phyloP scores from a whole-genome alignment of 1,140 invertebrate species.

The Oedothorax gibbosus region DNA sequence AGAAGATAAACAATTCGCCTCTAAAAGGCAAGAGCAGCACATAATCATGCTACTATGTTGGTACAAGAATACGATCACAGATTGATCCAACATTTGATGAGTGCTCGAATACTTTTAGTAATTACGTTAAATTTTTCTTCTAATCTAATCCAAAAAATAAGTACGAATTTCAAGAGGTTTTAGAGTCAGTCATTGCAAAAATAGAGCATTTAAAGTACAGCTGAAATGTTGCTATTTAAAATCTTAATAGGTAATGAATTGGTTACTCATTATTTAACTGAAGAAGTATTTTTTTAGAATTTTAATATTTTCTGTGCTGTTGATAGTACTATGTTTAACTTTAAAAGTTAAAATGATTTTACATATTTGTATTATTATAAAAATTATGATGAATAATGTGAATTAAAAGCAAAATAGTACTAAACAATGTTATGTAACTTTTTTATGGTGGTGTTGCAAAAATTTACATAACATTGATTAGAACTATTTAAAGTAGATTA shows the following conservation, averaged over 20 bases:
- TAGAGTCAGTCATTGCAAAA: neutral
- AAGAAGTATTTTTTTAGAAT: neutral
- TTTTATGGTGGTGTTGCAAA: too few species aligned
- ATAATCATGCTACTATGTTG: neutral
- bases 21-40: neutral
- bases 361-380: neutral
- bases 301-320: neutral
- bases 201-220: neutral
- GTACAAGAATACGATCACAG: conserved; percentile 11
- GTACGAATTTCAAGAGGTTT: conserved; percentile 12
- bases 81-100: conserved; percentile 26
- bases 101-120: conserved; percentile 6
- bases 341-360: neutral
- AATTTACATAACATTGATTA: too few species aligned
- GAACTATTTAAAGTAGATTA: too few species aligned
- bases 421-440: too few species aligned
- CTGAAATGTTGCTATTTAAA: neutral
- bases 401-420: too few species aligned
- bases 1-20: neutral
- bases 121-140: neutral
- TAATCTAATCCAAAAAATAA: conserved; percentile 10
- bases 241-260: neutral
- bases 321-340: neutral
- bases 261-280: neutral
- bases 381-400: too few species aligned